phyloP scores from a whole-genome alignment of 2,797 vertebrate genomes.

The Diplodus puntazzo region DNA sequence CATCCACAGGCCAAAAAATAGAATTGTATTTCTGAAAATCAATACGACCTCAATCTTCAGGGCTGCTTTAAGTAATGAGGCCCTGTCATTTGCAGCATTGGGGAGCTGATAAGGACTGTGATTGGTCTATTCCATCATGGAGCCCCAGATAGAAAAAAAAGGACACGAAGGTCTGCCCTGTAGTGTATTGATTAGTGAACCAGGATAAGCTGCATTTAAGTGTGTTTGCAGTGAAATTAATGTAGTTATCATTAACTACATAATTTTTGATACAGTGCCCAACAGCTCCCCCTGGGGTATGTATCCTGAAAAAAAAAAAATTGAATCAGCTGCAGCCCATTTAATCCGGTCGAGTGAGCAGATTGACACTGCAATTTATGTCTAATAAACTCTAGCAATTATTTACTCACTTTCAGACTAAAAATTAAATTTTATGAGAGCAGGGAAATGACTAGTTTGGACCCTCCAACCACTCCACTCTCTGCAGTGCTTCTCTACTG shows the following conservation, averaged over 20 bases:
- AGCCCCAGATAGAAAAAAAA: slow-evolving; percentile 19
- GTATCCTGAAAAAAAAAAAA: not conserved
- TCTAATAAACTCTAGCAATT: slow-evolving; percentile 29
- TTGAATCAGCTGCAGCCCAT: slow-evolving; percentile 20
- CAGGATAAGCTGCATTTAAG: slow-evolving; percentile 37
- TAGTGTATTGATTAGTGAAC: slow-evolving; percentile 57
- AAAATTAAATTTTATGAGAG: slow-evolving; percentile 5
- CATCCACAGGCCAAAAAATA: slow-evolving; percentile 38
- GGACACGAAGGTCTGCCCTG: slow-evolving; percentile 20
- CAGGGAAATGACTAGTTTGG: not conserved
- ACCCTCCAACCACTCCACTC: not conserved
- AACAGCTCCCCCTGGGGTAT: slow-evolving; percentile 1
- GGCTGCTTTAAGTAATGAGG: slow-evolving; percentile 67
- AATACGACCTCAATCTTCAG: slow-evolving; percentile 67
- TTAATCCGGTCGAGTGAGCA: slow-evolving; percentile 13
- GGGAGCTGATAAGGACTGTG: slow-evolving; percentile 64
- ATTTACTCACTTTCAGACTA: slow-evolving; percentile 18
- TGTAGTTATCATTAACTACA: slow-evolving; percentile 23
- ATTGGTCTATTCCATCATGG: slow-evolving; percentile 64
- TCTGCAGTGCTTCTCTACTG: not conserved
- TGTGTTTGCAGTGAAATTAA: slow-evolving; percentile 24
- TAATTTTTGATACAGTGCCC: not conserved
- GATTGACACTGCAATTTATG: slow-evolving; percentile 11
- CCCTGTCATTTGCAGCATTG: slow-evolving; percentile 56
- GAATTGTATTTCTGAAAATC: slow-evolving; percentile 76